These are phyloP conservation scores for Erithacus rubecula DNA, from an alignment of 2,797 vertebrate genomes.

Conservation along the genomic window DNA sequence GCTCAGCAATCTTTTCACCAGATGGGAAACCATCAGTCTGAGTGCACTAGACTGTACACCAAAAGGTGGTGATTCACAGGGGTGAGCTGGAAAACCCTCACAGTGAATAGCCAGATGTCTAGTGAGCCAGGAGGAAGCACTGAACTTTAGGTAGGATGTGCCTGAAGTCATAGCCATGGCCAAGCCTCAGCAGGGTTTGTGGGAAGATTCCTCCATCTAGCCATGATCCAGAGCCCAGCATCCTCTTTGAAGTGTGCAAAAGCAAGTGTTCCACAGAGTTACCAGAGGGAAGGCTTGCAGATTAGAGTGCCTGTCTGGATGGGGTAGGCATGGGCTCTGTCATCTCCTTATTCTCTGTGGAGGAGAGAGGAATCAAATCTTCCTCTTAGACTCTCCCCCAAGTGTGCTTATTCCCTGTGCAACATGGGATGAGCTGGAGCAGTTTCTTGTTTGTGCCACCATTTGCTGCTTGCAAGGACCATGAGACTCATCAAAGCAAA, in stretches of 20 bases:
- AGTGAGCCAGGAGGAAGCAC: not conserved
- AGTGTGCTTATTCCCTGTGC: not conserved
- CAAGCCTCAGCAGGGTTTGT: not conserved
- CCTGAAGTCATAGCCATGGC: not conserved
- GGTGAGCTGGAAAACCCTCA: not conserved
- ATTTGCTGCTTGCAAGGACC: not conserved
- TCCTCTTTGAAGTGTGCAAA: not conserved
- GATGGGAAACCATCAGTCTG: slow-evolving; percentile 37
- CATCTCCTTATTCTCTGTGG: not conserved
- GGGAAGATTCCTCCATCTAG: not conserved
- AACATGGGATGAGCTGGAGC: not conserved
- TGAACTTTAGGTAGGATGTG: not conserved
- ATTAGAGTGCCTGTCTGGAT: not conserved
- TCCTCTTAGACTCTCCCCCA: not conserved
- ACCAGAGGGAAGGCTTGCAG: not conserved
- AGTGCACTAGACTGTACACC: slow-evolving; percentile 5
- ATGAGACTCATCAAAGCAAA: not conserved
- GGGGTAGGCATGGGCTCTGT: accelerated
- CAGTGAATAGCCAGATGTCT: not conserved
- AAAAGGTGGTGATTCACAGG: slow-evolving; percentile 36
- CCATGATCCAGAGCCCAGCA: not conserved
- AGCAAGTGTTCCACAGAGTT: not conserved
- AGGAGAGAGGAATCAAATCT: not conserved
- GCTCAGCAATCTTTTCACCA: slow-evolving; percentile 44
- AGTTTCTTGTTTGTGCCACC: not conserved